Evolutionary conservation across 2,888 invertebrate genomes (phyloP).

Genomic region (Aporophyla nigra): DNA sequence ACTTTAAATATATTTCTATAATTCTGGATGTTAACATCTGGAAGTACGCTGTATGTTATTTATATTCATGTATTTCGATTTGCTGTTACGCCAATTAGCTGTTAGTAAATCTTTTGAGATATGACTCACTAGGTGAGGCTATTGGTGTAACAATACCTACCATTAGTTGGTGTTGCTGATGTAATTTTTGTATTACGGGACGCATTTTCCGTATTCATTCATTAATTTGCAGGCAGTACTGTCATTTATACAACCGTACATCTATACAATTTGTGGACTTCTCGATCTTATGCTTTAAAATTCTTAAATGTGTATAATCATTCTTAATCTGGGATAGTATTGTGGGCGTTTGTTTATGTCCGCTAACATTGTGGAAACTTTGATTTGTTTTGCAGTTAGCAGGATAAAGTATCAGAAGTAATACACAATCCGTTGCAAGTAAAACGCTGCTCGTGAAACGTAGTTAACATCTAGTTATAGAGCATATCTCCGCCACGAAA

Average conservation of each 20-base stretch:
- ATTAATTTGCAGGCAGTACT: neutral
- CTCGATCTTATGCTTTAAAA: neutral
- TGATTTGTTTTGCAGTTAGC: neutral
- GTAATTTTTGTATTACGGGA: neutral
- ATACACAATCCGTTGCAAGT: neutral
- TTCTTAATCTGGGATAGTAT: neutral
- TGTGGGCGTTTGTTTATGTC: neutral
- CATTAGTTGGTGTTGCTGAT: constrained; percentile 6
- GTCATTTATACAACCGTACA: constrained; percentile 2
- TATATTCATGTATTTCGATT: constrained; percentile 8
- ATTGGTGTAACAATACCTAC: constrained; percentile 14
- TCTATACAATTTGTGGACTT: neutral
- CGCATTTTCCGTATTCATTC: constrained; percentile 11
- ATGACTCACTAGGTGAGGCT: constrained; percentile 10
- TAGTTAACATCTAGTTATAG: neutral
- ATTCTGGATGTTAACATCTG: neutral
- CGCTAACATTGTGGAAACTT: neutral
- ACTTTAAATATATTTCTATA: constrained; percentile 13
- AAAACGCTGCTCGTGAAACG: neutral
- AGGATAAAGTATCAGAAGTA: neutral
- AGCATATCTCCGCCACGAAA: neutral
- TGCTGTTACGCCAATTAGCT: constrained; percentile 11
- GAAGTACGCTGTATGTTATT: constrained; percentile 20
- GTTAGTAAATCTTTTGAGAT: constrained; percentile 14
- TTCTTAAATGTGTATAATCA: neutral